Evolutionary conservation across 1,140 invertebrate genomes (phyloP), one percentile per base, ranked within the genome.

Genomic region (Magallana gigas): DNA sequence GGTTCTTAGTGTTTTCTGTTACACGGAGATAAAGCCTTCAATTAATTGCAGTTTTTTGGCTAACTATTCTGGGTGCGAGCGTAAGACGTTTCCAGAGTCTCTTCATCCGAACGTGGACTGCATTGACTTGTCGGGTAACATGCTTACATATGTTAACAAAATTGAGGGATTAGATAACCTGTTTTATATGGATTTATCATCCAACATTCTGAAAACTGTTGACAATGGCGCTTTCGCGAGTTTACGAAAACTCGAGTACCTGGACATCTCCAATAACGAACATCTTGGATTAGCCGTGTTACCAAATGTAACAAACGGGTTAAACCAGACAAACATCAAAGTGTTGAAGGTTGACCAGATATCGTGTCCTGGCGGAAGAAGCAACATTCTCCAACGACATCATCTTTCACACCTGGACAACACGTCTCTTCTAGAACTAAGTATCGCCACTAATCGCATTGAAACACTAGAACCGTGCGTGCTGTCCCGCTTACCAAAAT

Each of bases 401-500:
- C 68, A 76, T 76, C 14, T 76, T 8, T 12, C 23, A 8, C 23
- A 76, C 36, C 23, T 76, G 68, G 14, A 29, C 18, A 76, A 76
- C 23, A 76, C 68, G 23, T 76, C 68, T 29, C 68, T 76, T 29
- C 11, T 12, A 12, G 68, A 76, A 23, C 23, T 76, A 18, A 76
- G 23, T 29, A 76, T 23, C 12, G 18, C 68, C 36, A 29, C 23
- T 9, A 76, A 76, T 76, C 18, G 68, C 11, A 76, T 76, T 29
- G 68, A 76, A 29, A 29, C 29, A 23, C 29, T 76, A 29, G 68
- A 76, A 76, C 68, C 68, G 36, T 76, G 68, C 36, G 68, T 76
- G 8, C 23, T 76, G 36, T 76, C 18, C 23, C 6, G 36, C 23
- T 36, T 76, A 29, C 68, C 68, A 76, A 76, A 76, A 23, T 36